These are phyloP conservation scores for Zosterops lateralis DNA, from an alignment of 2,113 vertebrate genomes.

Conservation along the genomic window DNA sequence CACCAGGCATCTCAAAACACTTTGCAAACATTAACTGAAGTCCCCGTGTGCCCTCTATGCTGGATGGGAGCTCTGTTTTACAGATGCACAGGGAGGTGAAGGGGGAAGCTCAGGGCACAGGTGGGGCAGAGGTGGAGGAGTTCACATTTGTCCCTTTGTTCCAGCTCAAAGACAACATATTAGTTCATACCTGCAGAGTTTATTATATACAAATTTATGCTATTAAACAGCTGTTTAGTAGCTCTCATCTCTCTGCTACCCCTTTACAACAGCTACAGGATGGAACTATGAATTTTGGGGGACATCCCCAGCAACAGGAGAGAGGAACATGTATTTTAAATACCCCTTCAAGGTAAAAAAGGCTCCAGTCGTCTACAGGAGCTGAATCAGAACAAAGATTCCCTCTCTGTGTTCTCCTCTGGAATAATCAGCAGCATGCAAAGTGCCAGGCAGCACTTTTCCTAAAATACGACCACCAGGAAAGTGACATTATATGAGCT, in stretches of 20 bases:
- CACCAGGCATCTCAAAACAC: slow-evolving; percentile 31
- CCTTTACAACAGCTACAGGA: not conserved
- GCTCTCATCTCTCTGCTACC: not conserved
- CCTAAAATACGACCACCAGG: slow-evolving; percentile 25
- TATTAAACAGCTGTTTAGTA: not conserved
- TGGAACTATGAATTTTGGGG: not conserved
- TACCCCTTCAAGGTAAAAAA: not conserved
- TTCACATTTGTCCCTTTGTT: not conserved
- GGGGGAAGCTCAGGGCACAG: not conserved
- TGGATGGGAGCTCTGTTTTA: not conserved
- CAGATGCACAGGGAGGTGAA: not conserved
- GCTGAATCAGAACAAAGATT: not conserved
- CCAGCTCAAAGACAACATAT: not conserved
- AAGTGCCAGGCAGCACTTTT: slow-evolving; percentile 34
- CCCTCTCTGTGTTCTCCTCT: not conserved
- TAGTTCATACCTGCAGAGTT: not conserved
- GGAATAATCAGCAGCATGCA: slow-evolving; percentile 26
- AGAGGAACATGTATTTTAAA: not conserved
- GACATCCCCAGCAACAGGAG: not conserved
- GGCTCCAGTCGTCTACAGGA: not conserved
- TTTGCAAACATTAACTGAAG: slow-evolving; percentile 44
- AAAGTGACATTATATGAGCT: slow-evolving; percentile 38
- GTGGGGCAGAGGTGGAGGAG: not conserved
- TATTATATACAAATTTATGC: rapidly evolving
- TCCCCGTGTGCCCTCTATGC: not conserved